These are phyloP conservation scores for Moxostoma hubbsi DNA, from an alignment of 2,797 vertebrate species.

Conservation along the genomic window DNA sequence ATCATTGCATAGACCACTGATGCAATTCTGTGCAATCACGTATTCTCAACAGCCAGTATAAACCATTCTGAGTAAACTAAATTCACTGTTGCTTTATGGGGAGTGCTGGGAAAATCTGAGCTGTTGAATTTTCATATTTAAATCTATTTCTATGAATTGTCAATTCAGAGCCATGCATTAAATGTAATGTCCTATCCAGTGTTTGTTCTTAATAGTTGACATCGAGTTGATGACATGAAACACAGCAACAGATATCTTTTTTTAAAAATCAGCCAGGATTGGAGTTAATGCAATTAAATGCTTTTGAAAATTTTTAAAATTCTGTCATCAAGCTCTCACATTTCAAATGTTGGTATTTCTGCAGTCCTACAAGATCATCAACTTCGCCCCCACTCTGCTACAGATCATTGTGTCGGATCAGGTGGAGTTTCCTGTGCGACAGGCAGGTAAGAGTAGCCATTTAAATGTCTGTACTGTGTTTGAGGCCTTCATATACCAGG, in stretches of 20 bases:
- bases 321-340: not conserved
- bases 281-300: not conserved
- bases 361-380: slow-evolving; percentile 99
- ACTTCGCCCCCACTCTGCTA: slow-evolving; percentile 96
- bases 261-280: too few relatives aligned
- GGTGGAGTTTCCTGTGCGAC: slow-evolving; percentile 96
- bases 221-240: too few relatives aligned
- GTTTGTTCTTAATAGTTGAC: not conserved
- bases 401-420: slow-evolving; percentile 97
- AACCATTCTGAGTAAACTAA: not conserved
- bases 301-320: slow-evolving; percentile 49
- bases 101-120: too few relatives aligned
- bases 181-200: too few relatives aligned
- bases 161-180: too few relatives aligned
- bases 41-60: not conserved
- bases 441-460: slow-evolving; percentile 94
- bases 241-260: too few relatives aligned
- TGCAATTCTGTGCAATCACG: slow-evolving; percentile 30
- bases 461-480: too few relatives aligned
- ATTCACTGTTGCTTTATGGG: not conserved
- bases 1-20: slow-evolving; percentile 11
- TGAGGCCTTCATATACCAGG: too few relatives aligned
- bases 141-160: too few relatives aligned
- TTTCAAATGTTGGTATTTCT: slow-evolving; percentile 72
- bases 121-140: too few relatives aligned